Evolutionary conservation across 2,888 invertebrate species (phyloP).

Genomic region (Oasisia sp.): DNA sequence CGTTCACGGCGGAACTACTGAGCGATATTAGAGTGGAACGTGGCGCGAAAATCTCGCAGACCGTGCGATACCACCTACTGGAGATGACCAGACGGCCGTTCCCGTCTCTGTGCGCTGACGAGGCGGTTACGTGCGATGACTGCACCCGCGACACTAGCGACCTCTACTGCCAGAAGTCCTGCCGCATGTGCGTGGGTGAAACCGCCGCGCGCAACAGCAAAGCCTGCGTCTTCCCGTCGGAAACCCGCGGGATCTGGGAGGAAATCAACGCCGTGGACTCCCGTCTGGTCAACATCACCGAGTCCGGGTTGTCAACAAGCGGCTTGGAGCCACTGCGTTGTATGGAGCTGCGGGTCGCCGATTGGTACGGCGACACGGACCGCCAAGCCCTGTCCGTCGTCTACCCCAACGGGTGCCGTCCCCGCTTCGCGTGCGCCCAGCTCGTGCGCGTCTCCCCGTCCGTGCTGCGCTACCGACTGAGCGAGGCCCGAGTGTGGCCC

Average conservation of each 20-base stretch:
- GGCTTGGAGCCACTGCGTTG: not conserved
- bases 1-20: slow-evolving; percentile 25
- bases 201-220: not conserved
- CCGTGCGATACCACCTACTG: slow-evolving; percentile 42
- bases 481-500: slow-evolving; percentile 25
- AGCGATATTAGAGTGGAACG: slow-evolving; percentile 27
- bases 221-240: not conserved
- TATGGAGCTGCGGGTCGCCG: slow-evolving; percentile 21
- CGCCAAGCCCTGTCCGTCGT: slow-evolving; percentile 19
- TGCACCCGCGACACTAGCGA: slow-evolving; percentile 45
- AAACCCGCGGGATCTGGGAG: slow-evolving; percentile 18
- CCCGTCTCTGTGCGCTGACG: slow-evolving; percentile 52
- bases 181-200: slow-evolving; percentile 45
- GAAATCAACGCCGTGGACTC: not conserved
- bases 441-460: slow-evolving; percentile 21
- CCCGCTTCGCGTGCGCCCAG: slow-evolving; percentile 28
- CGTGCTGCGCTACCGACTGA: slow-evolving; percentile 24
- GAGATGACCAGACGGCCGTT: slow-evolving; percentile 44
- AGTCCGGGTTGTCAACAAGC: not conserved
- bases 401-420: slow-evolving; percentile 31
- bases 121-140: slow-evolving; percentile 49
- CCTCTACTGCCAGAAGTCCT: slow-evolving; percentile 53
- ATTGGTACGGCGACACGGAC: slow-evolving; percentile 25
- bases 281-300: slow-evolving; percentile 21
- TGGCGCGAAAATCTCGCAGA: not conserved